These are phyloP conservation scores for Drosophila ezoana DNA, from an alignment of 2,888 invertebrate species.

Conservation along the genomic window DNA sequence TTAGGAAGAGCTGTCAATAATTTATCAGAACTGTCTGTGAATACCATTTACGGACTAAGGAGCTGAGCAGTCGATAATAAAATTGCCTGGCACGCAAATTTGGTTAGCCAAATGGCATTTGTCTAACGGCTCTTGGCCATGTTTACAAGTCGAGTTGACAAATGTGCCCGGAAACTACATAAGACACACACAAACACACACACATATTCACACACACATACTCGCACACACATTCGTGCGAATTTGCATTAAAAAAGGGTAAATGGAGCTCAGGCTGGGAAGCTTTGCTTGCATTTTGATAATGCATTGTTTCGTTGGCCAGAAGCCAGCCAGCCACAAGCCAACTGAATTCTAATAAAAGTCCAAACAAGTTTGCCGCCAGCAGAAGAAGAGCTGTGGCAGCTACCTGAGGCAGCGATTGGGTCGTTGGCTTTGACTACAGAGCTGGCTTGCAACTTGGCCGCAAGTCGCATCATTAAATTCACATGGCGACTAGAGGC, in stretches of 20 bases:
- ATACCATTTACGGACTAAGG: slow-evolving; percentile 61
- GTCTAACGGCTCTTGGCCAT: slow-evolving; percentile 63
- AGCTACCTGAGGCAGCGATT: slow-evolving; percentile 18
- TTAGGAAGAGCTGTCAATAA: slow-evolving; percentile 28
- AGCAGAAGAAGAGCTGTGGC: slow-evolving; percentile 9
- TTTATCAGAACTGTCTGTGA: slow-evolving; percentile 71
- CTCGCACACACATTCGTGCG: slow-evolving; percentile 11
- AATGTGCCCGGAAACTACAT: slow-evolving; percentile 71
- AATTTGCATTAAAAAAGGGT: slow-evolving; percentile 65
- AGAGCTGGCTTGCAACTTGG: slow-evolving; percentile 30
- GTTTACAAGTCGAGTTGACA: slow-evolving; percentile 73
- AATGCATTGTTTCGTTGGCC: slow-evolving; percentile 61
- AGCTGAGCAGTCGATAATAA: slow-evolving; percentile 51
- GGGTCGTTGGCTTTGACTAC: slow-evolving; percentile 55
- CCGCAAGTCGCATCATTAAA: slow-evolving; percentile 38
- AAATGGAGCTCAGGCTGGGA: slow-evolving; percentile 27
- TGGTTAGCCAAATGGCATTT: slow-evolving; percentile 31
- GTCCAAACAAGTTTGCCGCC: slow-evolving; percentile 61
- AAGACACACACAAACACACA: slow-evolving; percentile 13
- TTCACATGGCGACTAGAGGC: slow-evolving; percentile 21
- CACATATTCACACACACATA: slow-evolving; percentile 14
- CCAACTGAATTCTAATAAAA: slow-evolving; percentile 50
- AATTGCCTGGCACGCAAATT: slow-evolving; percentile 56
- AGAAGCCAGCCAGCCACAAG: slow-evolving; percentile 21
- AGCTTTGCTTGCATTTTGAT: slow-evolving; percentile 58